Evolutionary conservation across 2,113 vertebrate species (phyloP), one percentile per base, ranked within the genome.

Genomic region (Lichenostomus cassidix): DNA sequence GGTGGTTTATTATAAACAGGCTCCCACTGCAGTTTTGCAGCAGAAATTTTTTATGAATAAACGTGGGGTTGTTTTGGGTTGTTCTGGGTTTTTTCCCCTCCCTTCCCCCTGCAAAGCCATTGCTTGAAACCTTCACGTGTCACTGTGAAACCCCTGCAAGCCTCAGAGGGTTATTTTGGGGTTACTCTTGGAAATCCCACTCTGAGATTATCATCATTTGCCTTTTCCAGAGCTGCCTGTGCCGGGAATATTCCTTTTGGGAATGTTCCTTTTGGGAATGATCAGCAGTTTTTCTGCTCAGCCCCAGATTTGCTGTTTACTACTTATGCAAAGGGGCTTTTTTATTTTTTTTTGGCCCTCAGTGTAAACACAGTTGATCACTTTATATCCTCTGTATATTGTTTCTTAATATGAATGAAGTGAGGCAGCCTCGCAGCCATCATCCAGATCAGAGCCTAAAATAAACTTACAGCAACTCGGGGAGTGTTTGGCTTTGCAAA

Each of bases 361-460:
- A 87, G 64, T 47, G 46, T 97, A 97, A 97, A 96, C 97, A 95
- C 25, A 89, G 93, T 90, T 85, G 96, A 96, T 96, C 89, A 33
- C 92, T 97, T 95, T 96, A 92, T 96, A 96, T 70, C 94, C 95
- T 97, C 95, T 96, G 95, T 96, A 67, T 96, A 94, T 97, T 94
- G 96, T 96, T 97, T 81, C 97, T 96, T 76, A 83, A 95, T 80
- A 64, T 59, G 96, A 97, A 94, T 82, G 97, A 95, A 95, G 92
- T 24, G 82, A 96, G 93, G 87, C 92, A 59, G 96, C 83, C 92
- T 69, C 29, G 83, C 95, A 83, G 96, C 85, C 92, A 80, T 67
- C 93, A 31, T 49, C 95, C 94, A 78, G 42, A 83, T 55, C 39
- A 67, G 9, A n/a, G 80, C 90, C 93, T 89, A 95, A 95, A 74